Percentiles rank a stretch among this genome's conserved stretches.
phyloP scores from a whole-genome alignment of 2,113 vertebrate genomes.

The Apteryx mantelli region DNA sequence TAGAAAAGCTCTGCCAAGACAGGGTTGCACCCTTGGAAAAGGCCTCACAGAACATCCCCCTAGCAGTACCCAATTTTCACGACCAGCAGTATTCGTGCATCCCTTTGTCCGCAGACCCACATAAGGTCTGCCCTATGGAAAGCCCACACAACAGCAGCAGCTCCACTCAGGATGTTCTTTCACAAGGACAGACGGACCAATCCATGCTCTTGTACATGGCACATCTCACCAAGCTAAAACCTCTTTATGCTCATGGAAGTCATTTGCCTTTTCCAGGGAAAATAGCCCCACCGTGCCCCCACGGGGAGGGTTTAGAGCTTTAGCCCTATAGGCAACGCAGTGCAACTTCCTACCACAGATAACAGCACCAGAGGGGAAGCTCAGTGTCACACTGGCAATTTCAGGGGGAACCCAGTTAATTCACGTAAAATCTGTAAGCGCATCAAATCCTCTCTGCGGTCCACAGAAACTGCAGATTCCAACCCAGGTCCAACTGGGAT shows the following conservation, averaged over 20 bases:
- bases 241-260: fast-evolving
- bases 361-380: background rate
- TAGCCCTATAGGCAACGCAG: background rate
- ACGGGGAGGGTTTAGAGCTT: background rate
- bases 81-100: fast-evolving
- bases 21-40: background rate
- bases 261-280: background rate
- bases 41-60: background rate
- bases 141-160: background rate
- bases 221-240: background rate
- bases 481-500: background rate
- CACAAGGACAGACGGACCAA: fast-evolving
- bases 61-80: background rate
- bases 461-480: background rate
- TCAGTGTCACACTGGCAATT: background rate
- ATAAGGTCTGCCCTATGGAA: fast-evolving
- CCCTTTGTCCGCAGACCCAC: fast-evolving
- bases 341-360: background rate
- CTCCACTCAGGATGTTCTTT: background rate
- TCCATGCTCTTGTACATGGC: background rate
- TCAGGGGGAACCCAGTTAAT: background rate
- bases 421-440: background rate
- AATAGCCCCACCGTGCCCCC: background rate
- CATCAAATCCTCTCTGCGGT: background rate
- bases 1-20: fast-evolving